Base-by-base conservation (phyloP, 2,797 vertebrate genomes). In the Adrianichthys oophorus region DNA sequence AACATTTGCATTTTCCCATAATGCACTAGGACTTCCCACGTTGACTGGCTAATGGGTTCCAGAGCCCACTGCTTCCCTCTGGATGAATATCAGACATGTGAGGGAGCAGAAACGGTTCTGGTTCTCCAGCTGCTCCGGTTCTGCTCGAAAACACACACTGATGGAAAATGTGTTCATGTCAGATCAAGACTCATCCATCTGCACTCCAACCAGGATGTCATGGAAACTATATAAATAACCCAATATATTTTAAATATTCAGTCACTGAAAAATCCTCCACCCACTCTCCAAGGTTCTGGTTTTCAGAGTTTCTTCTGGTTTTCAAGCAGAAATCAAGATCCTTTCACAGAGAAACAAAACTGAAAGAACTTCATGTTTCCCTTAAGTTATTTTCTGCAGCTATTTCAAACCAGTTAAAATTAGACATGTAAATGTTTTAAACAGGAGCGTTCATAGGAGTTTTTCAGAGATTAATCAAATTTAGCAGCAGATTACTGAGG, bases 171-270 rank as follows among this genome's bases (percentile, higher is more conserved):
- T 26, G 42, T 48, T 61, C 69, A 54, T 41, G 52, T 74, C 17
- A 41, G 45, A 52, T 69, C 72, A 67, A 62, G 15, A 68, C 68
- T 88, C 84, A 83, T 64, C 63, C 23, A 17, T 68, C 73, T 56
- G 70, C 57, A 67, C 70, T 47, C 18, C 45, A 42, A 74, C 50
- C 14, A 0, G 19, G 59, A 60, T 65, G 63, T 70, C 80, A 86
- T 88, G 83, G 83, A 56, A 84, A 84, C 85, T 17, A 68, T 72
- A 82, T 74, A 84, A 85, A 85, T 81, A 87, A 72, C 75, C 62
- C 55, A 1, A 57, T 46, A 70, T 65, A 62, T 83, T 74, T 79
- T 80, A 77, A 83, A 78, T 83, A 77, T 77, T 62, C 64, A 68
- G 50, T 79, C 80, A 58, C 72, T 86, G 76, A 79, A 73, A 77